Base-by-base conservation (phyloP, 2,888 invertebrate genomes). In the Yponomeuta sedellus region DNA sequence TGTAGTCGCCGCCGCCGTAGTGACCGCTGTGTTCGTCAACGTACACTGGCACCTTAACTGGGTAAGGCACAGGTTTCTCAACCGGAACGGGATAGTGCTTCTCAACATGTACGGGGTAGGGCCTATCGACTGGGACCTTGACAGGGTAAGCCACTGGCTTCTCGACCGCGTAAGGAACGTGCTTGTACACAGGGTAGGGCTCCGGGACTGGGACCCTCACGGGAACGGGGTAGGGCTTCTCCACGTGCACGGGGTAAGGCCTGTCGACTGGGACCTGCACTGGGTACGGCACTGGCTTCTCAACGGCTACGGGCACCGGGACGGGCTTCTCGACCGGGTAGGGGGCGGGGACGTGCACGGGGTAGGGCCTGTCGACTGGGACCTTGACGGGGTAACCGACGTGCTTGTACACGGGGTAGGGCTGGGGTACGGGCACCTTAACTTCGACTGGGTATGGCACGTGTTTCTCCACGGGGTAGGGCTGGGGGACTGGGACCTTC, bases 401-500 rank as follows among this genome's bases (percentile, higher is more conserved):
- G 74, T 93, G 92, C 82, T 94, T 94, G 69, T 92, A 85, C 1
- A 94, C 94, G 64, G 95, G 95, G 86, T 94, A 95, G 70, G 94
- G 95, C 81, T 94, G 95, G 72, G 95, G 95, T 4, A 95, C 94
- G 80, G 93, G 94, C 56, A 95, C 95, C 82, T 95, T 95, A 58
- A 94, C 93, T 80, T 93, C 93, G 10, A 95, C 95, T 71, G 95
- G 94, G 77, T 93, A 93, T 76, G 94, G 95, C 75, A 95, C 93
- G 80, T 90, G 94, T 88, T 95, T 95, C 82, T 95, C 95, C 72
- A 95, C 95, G 76, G 96, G 96, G 89, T 96, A 96, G 74, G 95
- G 95, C 74, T 93, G 93, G 73, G 96, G 95, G 67, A 95, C 95
- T 69, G 92, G 94, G 64, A 95, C 94, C 89, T 95, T 94, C 19